phyloP scores from a whole-genome alignment of 2,797 vertebrate genomes.

The Trichosurus vulpecula region DNA sequence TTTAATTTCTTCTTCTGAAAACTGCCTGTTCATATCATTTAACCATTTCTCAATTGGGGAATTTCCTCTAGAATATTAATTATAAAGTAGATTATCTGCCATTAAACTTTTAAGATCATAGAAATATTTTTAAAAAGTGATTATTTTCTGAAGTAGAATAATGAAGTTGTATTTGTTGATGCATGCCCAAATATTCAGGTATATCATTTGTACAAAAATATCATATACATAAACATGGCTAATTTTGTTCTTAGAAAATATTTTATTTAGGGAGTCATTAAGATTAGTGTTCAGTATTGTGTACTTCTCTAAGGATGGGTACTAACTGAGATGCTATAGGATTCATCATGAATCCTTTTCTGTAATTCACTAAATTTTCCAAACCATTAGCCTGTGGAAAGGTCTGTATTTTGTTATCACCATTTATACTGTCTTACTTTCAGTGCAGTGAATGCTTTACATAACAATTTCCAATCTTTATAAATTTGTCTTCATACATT shows the following conservation, averaged over 20 bases:
- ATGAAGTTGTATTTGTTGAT: background rate
- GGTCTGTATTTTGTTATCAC: slow-evolving; percentile 30
- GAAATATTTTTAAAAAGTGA: background rate
- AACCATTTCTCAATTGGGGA: too few relatives aligned
- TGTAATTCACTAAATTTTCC: slow-evolving; percentile 44
- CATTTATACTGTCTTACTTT: slow-evolving; percentile 4
- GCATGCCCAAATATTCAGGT: background rate
- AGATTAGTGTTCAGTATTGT: background rate
- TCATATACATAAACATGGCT: background rate
- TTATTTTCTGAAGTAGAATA: background rate
- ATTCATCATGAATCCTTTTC: slow-evolving; percentile 41
- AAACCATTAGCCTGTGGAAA: slow-evolving; percentile 32
- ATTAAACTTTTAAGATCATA: background rate
- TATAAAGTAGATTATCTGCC: background rate
- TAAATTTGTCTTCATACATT: slow-evolving; percentile 45
- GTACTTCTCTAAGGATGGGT: background rate
- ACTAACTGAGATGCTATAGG: slow-evolving; percentile 23
- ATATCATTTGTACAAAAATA: background rate
- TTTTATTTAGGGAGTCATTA: background rate
- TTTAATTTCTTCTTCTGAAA: too few relatives aligned
- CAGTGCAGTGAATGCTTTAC: slow-evolving; percentile 49
- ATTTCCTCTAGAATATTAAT: background rate
- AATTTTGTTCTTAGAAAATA: background rate
- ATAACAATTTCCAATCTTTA: slow-evolving; percentile 54
- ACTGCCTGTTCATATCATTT: too few relatives aligned